Percentiles rank a stretch among this genome's conserved stretches.
Evolutionary conservation across 2,113 vertebrate genomes (phyloP).

Genomic region (Orycteropus afer): DNA sequence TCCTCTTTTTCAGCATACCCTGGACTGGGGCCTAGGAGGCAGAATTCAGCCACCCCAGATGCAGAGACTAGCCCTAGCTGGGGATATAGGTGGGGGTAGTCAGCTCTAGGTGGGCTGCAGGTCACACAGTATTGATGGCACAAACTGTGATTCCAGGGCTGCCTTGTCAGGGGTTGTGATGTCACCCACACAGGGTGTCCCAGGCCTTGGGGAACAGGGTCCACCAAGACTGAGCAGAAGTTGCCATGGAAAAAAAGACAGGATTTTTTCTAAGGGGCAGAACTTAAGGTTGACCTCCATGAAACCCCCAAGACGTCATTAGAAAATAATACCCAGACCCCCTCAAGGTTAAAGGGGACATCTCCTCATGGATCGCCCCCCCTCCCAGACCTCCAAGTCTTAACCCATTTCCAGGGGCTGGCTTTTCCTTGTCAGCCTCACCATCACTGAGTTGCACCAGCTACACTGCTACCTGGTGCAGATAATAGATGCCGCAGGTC

Average conservation of each 20-base stretch:
- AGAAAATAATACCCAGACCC: neutral
- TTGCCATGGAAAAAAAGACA: neutral
- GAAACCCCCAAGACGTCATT: neutral
- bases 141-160: neutral
- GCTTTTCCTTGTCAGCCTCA: neutral
- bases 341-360: neutral
- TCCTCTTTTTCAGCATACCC: neutral
- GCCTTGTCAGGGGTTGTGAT: fast-evolving
- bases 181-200: neutral
- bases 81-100: neutral
- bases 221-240: neutral
- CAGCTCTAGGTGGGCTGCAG: neutral
- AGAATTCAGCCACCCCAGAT: neutral
- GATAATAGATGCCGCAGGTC: neutral
- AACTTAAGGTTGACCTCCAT: neutral
- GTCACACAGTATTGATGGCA: neutral
- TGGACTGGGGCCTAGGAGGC: neutral
- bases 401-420: neutral
- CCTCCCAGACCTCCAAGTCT: neutral
- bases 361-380: neutral
- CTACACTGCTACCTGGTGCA: too few relatives aligned
- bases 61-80: neutral
- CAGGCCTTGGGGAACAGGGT: neutral
- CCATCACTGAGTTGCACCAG: neutral
- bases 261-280: neutral